Evolutionary conservation across 2,797 vertebrate genomes (phyloP).

Genomic region (Hydrocynus forskahlii): DNA sequence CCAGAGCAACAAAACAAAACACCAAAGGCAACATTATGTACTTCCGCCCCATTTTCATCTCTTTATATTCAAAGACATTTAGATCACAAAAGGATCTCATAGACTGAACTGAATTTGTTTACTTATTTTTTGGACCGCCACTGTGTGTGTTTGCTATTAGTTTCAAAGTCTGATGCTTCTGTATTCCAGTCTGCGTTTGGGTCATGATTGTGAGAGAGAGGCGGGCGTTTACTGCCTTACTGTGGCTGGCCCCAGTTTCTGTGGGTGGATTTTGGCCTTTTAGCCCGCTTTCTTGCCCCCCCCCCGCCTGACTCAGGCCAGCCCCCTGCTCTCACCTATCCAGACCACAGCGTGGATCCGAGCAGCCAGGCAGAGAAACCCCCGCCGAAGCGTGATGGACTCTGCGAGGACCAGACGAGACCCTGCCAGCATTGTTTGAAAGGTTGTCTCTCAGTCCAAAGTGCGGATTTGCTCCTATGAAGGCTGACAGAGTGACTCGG

Average conservation of each 20-base stretch:
- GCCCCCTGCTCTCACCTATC: slow-evolving; percentile 45
- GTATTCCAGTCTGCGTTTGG: neutral
- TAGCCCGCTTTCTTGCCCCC: slow-evolving; percentile 33
- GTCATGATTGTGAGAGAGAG: slow-evolving; percentile 18
- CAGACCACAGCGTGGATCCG: slow-evolving; percentile 55
- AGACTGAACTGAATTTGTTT: neutral
- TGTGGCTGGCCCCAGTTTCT: slow-evolving; percentile 23
- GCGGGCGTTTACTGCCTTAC: slow-evolving; percentile 18
- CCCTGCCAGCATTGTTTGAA: slow-evolving; percentile 62
- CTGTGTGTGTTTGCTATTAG: neutral
- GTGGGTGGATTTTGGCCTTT: slow-evolving; percentile 50
- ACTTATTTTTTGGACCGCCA: neutral
- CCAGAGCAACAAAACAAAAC: neutral
- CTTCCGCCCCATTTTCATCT: neutral
- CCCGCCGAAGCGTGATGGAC: slow-evolving; percentile 73
- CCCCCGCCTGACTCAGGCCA: slow-evolving; percentile 47
- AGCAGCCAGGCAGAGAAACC: slow-evolving; percentile 67
- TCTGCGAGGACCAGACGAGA: slow-evolving; percentile 68
- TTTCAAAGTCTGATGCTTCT: slow-evolving; percentile 18
- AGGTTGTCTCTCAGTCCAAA: slow-evolving; percentile 59
- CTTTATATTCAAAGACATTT: neutral
- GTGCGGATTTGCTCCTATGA: slow-evolving; percentile 46
- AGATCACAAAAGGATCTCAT: neutral
- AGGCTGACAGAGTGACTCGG: slow-evolving; percentile 34
- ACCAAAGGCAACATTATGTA: neutral